phyloP scores from a whole-genome alignment of 2,797 vertebrate genomes.

The Spinibarbus caldwelli region DNA sequence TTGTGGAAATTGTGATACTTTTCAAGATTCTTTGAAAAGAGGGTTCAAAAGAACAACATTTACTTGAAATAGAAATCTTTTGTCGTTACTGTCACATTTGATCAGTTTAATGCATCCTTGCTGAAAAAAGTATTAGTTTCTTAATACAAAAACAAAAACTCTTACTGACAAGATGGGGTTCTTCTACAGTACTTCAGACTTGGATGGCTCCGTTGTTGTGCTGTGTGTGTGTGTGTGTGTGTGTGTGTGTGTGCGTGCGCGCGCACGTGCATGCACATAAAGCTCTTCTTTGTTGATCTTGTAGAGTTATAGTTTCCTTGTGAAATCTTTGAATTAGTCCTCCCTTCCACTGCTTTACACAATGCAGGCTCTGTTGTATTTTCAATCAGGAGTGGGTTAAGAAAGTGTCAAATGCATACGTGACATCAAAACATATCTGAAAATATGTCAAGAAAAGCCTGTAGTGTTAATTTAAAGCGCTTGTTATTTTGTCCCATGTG shows the following conservation, averaged over 20 bases:
- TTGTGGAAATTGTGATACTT: neutral
- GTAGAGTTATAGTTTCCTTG: constrained; percentile 38
- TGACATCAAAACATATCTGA: constrained; percentile 8
- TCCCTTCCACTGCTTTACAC: constrained; percentile 32
- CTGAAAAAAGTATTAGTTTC: neutral
- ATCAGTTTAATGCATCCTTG: neutral
- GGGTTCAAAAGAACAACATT: neutral
- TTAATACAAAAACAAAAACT: neutral
- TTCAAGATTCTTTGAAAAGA: neutral
- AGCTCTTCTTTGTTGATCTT: constrained; percentile 37
- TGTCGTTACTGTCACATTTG: neutral
- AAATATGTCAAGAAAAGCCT: constrained; percentile 15
- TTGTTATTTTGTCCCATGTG: neutral
- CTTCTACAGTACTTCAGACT: constrained; percentile 13
- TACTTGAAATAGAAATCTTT: neutral
- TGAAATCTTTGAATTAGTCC: constrained; percentile 44
- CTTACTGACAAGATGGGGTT: neutral
- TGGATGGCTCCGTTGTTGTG: neutral
- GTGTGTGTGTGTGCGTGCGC: constrained; percentile 18
- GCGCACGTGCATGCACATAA: constrained; percentile 56
- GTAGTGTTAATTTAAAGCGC: neutral
- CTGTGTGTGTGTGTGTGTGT: constrained; percentile 49
- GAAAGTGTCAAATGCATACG: constrained; percentile 12
- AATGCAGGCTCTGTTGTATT: constrained; percentile 41
- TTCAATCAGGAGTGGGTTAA: constrained; percentile 25